Percentiles rank a stretch among this genome's conserved stretches.
These are phyloP conservation scores for Drosophila sp. DNA, from an alignment of 1,140 invertebrate genomes.

Conservation along the genomic window DNA sequence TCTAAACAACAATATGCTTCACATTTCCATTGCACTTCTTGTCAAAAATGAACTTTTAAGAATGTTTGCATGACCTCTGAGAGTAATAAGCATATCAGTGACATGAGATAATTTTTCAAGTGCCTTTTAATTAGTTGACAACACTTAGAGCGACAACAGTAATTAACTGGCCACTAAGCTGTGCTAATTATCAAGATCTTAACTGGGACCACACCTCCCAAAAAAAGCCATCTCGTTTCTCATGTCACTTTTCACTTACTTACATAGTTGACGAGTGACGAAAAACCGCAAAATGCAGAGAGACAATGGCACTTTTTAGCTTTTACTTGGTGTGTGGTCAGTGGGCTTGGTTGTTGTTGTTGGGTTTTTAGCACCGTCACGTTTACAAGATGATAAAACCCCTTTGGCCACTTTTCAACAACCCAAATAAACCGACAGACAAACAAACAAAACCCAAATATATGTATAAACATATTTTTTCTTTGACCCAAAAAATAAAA, in stretches of 20 bases:
- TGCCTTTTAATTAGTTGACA: slow-evolving; percentile 33
- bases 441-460: slow-evolving; percentile 54
- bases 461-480: slow-evolving; percentile 35
- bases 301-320: slow-evolving; percentile 19
- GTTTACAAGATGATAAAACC: slow-evolving; percentile 78
- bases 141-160: slow-evolving; percentile 24
- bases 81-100: neutral
- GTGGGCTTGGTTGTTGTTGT: slow-evolving; percentile 29
- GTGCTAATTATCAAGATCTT: slow-evolving; percentile 53
- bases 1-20: too few relatives aligned
- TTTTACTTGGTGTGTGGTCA: slow-evolving; percentile 31
- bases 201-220: slow-evolving; percentile 21
- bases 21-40: too few relatives aligned
- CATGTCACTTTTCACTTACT: slow-evolving; percentile 31
- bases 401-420: slow-evolving; percentile 74
- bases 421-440: slow-evolving; percentile 22
- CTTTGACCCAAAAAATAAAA: slow-evolving; percentile 71
- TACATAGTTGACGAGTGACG: slow-evolving; percentile 31
- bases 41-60: neutral
- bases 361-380: slow-evolving; percentile 67
- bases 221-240: neutral
- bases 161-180: slow-evolving; percentile 53
- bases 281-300: slow-evolving; percentile 28
- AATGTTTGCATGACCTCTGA: neutral
- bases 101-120: slow-evolving; percentile 3